Conservation (phyloP, 2,113 vertebrate species). For the Pimephales promelas region DNA sequence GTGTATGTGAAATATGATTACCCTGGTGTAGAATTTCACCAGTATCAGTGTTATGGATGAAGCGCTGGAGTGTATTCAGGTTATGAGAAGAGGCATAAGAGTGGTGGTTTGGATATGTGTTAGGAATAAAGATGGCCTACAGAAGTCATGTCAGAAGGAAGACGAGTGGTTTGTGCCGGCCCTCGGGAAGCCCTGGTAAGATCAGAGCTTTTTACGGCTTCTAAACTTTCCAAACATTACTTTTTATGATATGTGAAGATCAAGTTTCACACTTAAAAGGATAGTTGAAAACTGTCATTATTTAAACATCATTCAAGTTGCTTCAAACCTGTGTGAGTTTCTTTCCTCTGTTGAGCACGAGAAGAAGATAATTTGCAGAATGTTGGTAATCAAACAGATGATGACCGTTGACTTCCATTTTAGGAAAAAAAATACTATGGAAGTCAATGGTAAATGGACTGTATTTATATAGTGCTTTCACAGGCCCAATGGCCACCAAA, state of each 20-base stretch:
- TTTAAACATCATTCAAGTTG: too few relatives aligned
- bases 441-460: too few relatives aligned
- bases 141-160: slow-evolving; percentile 34
- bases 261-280: not conserved
- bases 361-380: too few relatives aligned
- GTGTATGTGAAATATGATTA: slow-evolving; percentile 34
- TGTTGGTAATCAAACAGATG: too few relatives aligned
- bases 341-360: too few relatives aligned
- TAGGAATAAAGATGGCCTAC: slow-evolving; percentile 48
- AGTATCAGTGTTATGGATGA: slow-evolving; percentile 11
- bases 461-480: too few relatives aligned
- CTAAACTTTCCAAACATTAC: not conserved
- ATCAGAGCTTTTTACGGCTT: not conserved
- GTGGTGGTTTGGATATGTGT: not conserved
- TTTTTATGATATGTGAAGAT: not conserved
- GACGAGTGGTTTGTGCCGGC: not conserved
- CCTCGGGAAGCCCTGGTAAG: slow-evolving; percentile 43
- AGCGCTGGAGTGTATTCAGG: not conserved
- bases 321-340: too few relatives aligned
- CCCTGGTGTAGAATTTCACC: not conserved
- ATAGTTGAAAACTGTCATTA: too few relatives aligned
- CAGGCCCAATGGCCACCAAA: too few relatives aligned
- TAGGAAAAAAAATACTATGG: too few relatives aligned
- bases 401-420: too few relatives aligned
- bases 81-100: not conserved